These are phyloP conservation scores for Pseudocheirus occidentalis DNA, from an alignment of 2,797 vertebrate species.

Conservation along the genomic window DNA sequence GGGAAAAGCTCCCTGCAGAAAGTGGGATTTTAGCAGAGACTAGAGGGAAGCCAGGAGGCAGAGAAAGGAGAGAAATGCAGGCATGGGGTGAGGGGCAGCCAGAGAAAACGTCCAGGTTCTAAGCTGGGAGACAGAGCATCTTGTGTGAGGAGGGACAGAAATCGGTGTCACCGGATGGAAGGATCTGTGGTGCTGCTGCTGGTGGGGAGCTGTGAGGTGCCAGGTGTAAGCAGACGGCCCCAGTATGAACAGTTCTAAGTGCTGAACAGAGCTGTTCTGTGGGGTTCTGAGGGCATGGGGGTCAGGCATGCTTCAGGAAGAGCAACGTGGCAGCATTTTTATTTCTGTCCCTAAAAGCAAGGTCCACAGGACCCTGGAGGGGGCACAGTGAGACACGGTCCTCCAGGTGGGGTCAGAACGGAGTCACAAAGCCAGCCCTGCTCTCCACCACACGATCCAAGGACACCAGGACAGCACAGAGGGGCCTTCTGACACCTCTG, in stretches of 20 bases:
- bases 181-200: too few species aligned
- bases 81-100: too few species aligned
- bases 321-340: too few species aligned
- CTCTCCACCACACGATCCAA: slow-evolving; percentile 28
- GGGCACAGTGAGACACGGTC: background rate
- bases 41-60: background rate
- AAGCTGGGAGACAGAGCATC: background rate
- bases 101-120: background rate
- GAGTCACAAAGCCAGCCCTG: background rate
- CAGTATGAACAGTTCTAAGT: too few species aligned
- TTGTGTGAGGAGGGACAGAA: background rate
- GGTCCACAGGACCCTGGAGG: background rate
- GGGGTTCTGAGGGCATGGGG: too few species aligned
- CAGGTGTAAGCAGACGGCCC: background rate
- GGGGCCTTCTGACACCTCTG: background rate
- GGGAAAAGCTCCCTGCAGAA: background rate
- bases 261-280: background rate
- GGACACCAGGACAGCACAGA: background rate
- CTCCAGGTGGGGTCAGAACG: background rate
- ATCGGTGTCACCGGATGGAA: background rate
- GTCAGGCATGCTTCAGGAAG: background rate
- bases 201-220: too few species aligned
- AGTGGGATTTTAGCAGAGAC: background rate
- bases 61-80: background rate
- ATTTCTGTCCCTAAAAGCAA: too few species aligned